Evolutionary conservation across 2,888 invertebrate genomes (phyloP).

Genomic region (Eurois occulta): DNA sequence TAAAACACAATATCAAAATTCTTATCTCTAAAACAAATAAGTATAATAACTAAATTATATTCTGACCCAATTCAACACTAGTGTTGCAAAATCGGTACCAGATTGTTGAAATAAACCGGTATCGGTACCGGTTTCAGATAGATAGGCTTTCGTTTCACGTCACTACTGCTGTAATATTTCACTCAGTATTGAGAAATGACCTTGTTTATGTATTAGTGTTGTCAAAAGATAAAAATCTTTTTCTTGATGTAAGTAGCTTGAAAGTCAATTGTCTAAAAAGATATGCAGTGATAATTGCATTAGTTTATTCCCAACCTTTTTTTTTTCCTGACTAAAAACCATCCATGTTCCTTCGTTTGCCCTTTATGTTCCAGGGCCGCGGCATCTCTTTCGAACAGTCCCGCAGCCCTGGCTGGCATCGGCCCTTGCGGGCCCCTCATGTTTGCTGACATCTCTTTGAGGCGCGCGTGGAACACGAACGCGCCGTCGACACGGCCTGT

Average conservation of each 20-base stretch:
- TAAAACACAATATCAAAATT: conserved; percentile 41
- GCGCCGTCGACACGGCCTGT: too few species aligned
- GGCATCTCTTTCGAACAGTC: too few species aligned
- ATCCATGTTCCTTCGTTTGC: too few species aligned
- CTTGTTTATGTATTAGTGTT: conserved; percentile 63
- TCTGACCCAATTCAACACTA: conserved; percentile 52
- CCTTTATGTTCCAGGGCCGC: too few species aligned
- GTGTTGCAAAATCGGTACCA: conserved; percentile 64
- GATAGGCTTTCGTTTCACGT: conserved; percentile 66
- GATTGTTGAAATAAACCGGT: conserved; percentile 67
- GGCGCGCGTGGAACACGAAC: too few species aligned
- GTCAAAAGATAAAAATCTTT: conserved; percentile 59
- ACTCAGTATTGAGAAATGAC: conserved; percentile 56
- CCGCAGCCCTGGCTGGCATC: too few species aligned
- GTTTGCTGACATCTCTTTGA: too few species aligned
- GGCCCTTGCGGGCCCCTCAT: too few species aligned
- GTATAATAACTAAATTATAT: conserved; percentile 44
- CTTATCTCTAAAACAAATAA: conserved; percentile 46
- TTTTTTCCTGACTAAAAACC: too few species aligned
- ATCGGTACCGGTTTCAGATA: conserved; percentile 56
- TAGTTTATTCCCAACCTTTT: background rate
- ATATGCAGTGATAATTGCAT: conserved; percentile 22
- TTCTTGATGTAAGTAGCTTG: conserved; percentile 12
- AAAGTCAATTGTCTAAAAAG: conserved; percentile 31
- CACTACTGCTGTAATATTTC: conserved; percentile 55